A percentile compares a stretch with the other conserved stretches of the same genome.
Conservation (phyloP, 2,888 invertebrate species). For the Tiphia femorata region DNA sequence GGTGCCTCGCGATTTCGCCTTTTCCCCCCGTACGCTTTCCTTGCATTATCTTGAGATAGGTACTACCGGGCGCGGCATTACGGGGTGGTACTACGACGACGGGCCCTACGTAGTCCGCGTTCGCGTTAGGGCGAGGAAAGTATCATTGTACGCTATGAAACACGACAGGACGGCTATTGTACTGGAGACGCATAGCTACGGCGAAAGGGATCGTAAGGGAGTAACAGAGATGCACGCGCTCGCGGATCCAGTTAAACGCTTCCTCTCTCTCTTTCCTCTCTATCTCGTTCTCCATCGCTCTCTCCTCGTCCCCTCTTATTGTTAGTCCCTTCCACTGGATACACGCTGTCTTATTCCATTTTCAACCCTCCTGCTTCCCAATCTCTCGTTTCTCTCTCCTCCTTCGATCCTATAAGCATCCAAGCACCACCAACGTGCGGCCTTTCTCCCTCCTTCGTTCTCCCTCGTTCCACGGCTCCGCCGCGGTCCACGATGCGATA, state of each 20-base stretch:
- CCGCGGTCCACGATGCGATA: slow-evolving; percentile 63
- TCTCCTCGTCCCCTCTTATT: slow-evolving; percentile 4
- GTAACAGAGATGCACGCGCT: slow-evolving; percentile 1
- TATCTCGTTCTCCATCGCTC: not conserved
- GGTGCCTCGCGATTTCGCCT: slow-evolving; percentile 40
- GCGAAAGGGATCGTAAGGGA: slow-evolving; percentile 31
- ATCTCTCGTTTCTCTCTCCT: not conserved
- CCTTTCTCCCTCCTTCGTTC: slow-evolving; percentile 11
- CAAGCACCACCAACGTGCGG: too few species aligned
- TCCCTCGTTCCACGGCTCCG: slow-evolving; percentile 18
- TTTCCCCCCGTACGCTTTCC: too few species aligned
- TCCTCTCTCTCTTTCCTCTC: slow-evolving; percentile 22
- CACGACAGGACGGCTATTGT: slow-evolving; percentile 65
- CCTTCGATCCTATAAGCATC: not conserved
- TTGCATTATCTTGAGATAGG: slow-evolving; percentile 66
- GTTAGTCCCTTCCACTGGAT: too few species aligned
- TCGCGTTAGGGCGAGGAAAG: slow-evolving; percentile 53
- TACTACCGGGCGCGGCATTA: slow-evolving; percentile 38
- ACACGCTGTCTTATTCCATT: too few species aligned
- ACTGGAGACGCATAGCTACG: slow-evolving; percentile 57
- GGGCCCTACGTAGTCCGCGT: slow-evolving; percentile 23
- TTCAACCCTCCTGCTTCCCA: not conserved
- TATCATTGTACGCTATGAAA: slow-evolving; percentile 65
- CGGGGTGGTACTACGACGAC: slow-evolving; percentile 23
- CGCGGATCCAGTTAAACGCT: slow-evolving; percentile 36